phyloP scores from a whole-genome alignment of 2,888 invertebrate species.

The Dynastes hyllus region DNA sequence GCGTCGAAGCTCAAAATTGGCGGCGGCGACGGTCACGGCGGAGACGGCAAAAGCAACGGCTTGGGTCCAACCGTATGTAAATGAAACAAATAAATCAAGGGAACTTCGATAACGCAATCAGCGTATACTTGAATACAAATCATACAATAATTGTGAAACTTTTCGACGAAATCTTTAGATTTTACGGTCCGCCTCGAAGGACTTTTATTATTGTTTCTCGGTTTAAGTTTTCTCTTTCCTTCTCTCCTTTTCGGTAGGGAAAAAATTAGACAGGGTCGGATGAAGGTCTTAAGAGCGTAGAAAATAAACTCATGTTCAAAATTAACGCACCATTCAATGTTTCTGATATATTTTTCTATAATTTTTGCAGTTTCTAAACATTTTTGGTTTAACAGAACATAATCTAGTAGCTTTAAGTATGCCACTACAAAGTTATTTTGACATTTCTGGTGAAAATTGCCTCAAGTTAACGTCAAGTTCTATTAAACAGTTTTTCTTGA shows the following conservation, averaged over 20 bases:
- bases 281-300: neutral
- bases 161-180: slow-evolving; percentile 57
- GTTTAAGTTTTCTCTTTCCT: slow-evolving; percentile 41
- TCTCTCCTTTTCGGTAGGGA: slow-evolving; percentile 37
- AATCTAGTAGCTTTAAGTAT: too few species aligned
- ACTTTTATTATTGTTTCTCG: slow-evolving; percentile 62
- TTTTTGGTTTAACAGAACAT: too few species aligned
- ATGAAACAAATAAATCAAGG: slow-evolving; percentile 64
- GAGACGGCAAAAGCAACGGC: too few species aligned
- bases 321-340: too few species aligned
- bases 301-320: too few species aligned
- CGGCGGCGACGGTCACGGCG: neutral
- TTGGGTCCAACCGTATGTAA: slow-evolving; percentile 29
- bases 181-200: slow-evolving; percentile 56
- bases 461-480: too few species aligned
- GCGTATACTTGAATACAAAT: slow-evolving; percentile 64
- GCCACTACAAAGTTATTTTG: too few species aligned
- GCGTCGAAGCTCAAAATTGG: neutral
- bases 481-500: too few species aligned
- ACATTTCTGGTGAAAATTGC: too few species aligned
- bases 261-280: slow-evolving; percentile 16
- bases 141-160: slow-evolving; percentile 66
- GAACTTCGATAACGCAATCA: slow-evolving; percentile 64
- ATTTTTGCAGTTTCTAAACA: too few species aligned
- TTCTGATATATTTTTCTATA: too few species aligned